Evolutionary conservation across 2,113 vertebrate species (phyloP), one percentile per base, ranked within the genome.

Genomic region (Petrocephalus microphthalmus): DNA sequence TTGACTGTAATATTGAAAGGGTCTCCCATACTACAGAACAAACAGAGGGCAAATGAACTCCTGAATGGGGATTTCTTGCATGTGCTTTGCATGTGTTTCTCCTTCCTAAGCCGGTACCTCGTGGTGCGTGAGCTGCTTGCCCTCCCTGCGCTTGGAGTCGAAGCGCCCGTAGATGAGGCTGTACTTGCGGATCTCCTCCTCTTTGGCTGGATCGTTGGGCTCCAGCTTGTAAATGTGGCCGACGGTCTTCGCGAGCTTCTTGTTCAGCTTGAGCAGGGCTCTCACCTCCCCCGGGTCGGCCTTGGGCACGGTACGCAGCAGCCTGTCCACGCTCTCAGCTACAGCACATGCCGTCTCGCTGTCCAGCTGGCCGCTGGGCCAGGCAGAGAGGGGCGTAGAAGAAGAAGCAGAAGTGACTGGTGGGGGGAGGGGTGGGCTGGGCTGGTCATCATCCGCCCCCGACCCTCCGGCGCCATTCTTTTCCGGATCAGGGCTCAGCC

Each of bases 81-180:
- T 85, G 81, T 83, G 2, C 7, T 5, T 22, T 5, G 22, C 20
- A 47, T 83, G 22, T n/a, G 15, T 10, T n/a, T 47, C 22, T 13
- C 86, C 5, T 25, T 25, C 45, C 49, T 15, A 29, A 19, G 17
- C 29, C 90, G 95, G 92, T 94, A 99, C 98, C 97, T 99, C 98
- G 0, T 99, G 98, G 89, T 99, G 94, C 7, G 97, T 98, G 83
- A 99, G 97, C 92, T 97, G 97, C 91, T 98, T 98, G 93, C 97
- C 97, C 91, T 99, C 98, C 0, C 97, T 95, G 91, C 98, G 95
- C 94, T 98, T 98, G 25, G 97, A 97, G 91, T 99, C 98, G 5
- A 98, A 97, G 0, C 98, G 97, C 33, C 98, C 98, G 0, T 99
- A 99, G 92, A 99, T 99, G 29, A 97, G 96, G 67, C 98, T 99